Conservation (phyloP, 2,888 invertebrate species). For the Lycophotia porphyrea region DNA sequence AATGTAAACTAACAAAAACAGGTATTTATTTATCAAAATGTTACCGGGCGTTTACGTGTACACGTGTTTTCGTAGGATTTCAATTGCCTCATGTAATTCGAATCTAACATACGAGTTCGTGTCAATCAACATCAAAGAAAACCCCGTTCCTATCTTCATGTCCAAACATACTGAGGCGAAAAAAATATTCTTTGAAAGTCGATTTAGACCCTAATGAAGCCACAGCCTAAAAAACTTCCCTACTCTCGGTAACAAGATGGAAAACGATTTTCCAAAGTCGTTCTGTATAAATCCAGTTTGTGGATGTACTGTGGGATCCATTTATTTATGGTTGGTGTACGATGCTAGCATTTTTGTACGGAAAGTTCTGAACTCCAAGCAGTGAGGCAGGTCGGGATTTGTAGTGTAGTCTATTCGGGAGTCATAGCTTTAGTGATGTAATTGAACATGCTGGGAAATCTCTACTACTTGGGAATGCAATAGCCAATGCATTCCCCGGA, state of each 20-base stretch:
- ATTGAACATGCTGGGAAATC: constrained; percentile 1
- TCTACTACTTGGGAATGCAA: not conserved
- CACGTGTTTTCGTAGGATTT: not conserved
- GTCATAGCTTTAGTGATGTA: constrained; percentile 51
- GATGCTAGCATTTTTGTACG: constrained; percentile 69
- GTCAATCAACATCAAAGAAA: constrained; percentile 32
- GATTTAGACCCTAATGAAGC: constrained; percentile 52
- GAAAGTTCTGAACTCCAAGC: constrained; percentile 66
- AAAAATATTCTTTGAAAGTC: constrained; percentile 42
- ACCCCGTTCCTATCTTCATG: constrained; percentile 11
- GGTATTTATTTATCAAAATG: not conserved
- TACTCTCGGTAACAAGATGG: constrained; percentile 63
- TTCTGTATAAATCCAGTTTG: constrained; percentile 66
- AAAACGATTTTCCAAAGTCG: constrained; percentile 70
- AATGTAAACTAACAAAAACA: not conserved
- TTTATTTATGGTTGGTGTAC: constrained; percentile 76
- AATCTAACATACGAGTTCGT: constrained; percentile 13
- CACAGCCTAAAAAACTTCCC: constrained; percentile 48
- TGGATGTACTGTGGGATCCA: constrained; percentile 67
- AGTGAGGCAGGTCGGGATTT: constrained; percentile 74
- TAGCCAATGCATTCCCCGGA: not conserved
- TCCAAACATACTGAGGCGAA: constrained; percentile 32
- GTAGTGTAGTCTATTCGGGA: constrained; percentile 66
- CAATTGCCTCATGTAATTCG: constrained; percentile 4
- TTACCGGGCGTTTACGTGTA: not conserved